Conservation (phyloP, 2,888 invertebrate species). For the Phaedon cochleariae region DNA sequence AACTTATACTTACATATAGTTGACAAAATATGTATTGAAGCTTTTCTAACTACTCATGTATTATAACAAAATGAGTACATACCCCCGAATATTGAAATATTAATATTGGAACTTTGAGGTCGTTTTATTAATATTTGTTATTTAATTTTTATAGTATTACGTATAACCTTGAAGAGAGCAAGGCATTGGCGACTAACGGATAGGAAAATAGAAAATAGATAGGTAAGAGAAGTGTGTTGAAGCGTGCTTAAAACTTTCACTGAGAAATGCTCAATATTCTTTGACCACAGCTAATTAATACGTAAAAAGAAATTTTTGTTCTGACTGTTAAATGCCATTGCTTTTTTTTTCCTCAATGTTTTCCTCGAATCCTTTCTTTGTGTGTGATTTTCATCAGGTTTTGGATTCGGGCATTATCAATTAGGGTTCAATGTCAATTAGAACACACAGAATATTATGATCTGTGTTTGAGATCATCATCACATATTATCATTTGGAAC, state of each 20-base stretch:
- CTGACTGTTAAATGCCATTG: not conserved
- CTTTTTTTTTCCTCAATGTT: not conserved
- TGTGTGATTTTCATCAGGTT: too few species aligned
- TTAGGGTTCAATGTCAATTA: too few species aligned
- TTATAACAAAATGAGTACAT: too few species aligned
- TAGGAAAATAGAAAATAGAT: conserved; percentile 36
- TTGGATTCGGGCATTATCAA: too few species aligned
- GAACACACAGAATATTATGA: too few species aligned
- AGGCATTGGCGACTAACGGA: conserved; percentile 32
- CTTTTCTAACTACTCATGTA: too few species aligned
- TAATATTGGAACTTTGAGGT: not conserved
- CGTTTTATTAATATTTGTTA: conserved; percentile 25
- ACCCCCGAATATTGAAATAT: too few species aligned
- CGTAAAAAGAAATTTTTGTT: not conserved
- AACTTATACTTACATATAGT: too few species aligned
- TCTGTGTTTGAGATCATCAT: too few species aligned
- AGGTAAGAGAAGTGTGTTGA: conserved; percentile 45
- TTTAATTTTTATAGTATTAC: conserved; percentile 56
- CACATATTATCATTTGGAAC: too few species aligned
- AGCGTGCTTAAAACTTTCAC: conserved; percentile 31
- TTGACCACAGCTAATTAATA: conserved; percentile 2
- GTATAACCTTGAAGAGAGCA: conserved; percentile 46
- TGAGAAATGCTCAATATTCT: conserved; percentile 25
- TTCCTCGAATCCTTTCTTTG: too few species aligned
- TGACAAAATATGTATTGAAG: too few species aligned